A percentile compares a stretch with the other conserved stretches of the same genome.
Conservation (phyloP, 2,113 vertebrate species). For the Neotragus pygmaeus region DNA sequence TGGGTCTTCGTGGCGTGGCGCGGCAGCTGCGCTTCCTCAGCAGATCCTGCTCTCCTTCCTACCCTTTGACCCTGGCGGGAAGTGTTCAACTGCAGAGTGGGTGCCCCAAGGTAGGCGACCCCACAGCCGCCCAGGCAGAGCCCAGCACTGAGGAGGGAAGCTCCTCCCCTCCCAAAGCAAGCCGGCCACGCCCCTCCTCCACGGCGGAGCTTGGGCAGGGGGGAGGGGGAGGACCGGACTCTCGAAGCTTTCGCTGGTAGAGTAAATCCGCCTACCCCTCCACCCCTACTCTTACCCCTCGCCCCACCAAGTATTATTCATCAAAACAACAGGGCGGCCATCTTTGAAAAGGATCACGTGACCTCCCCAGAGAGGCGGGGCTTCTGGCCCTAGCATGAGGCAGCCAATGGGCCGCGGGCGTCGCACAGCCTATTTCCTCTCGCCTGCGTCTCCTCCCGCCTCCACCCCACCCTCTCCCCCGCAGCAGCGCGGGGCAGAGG, state of each 20-base stretch:
- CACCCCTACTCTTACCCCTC: slow-evolving; percentile 65
- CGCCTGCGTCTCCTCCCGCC: slow-evolving; percentile 12
- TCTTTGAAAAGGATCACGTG: slow-evolving; percentile 94
- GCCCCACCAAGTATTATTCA: slow-evolving; percentile 89
- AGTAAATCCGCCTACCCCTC: slow-evolving; percentile 57
- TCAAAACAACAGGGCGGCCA: slow-evolving; percentile 97
- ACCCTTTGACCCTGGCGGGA: slow-evolving; percentile 31
- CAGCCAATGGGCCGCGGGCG: slow-evolving; percentile 54
- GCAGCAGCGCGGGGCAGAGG: background rate
- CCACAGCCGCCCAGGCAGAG: slow-evolving; percentile 25
- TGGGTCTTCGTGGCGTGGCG: background rate
- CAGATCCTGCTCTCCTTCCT: slow-evolving; percentile 1
- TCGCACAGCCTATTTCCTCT: slow-evolving; percentile 54
- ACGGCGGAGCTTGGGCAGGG: slow-evolving; percentile 45
- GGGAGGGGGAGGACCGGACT: slow-evolving; percentile 38
- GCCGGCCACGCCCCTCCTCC: slow-evolving; percentile 70
- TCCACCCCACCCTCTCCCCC: background rate
- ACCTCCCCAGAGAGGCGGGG: slow-evolving; percentile 64
- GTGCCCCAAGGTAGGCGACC: slow-evolving; percentile 33
- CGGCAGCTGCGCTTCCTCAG: slow-evolving; percentile 20
- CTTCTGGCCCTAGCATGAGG: background rate
- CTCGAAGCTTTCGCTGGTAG: slow-evolving; percentile 9
- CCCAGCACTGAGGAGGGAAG: slow-evolving; percentile 17
- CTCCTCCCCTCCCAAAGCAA: slow-evolving; percentile 63
- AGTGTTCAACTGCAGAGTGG: background rate